Evolutionary conservation across 2,797 vertebrate species (phyloP).

Genomic region (Channa striata): DNA sequence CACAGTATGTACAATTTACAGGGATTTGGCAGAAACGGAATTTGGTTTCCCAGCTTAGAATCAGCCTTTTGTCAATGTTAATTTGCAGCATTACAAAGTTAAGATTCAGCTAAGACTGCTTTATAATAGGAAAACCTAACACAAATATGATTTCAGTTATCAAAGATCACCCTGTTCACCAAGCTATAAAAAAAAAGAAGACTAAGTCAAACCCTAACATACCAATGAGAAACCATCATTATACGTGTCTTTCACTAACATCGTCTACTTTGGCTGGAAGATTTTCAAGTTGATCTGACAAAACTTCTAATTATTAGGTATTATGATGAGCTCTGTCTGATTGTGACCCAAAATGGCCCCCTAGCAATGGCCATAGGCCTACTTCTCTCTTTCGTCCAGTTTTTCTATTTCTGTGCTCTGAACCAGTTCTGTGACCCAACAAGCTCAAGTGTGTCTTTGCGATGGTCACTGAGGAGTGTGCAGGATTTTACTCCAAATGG

Average conservation of each 20-base stretch:
- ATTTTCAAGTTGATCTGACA: not conserved
- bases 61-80: too few species aligned
- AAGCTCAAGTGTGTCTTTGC: slow-evolving; percentile 27
- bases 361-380: slow-evolving; percentile 19
- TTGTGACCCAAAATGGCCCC: slow-evolving; percentile 31
- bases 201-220: not conserved
- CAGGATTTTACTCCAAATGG: not conserved
- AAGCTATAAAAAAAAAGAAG: not conserved
- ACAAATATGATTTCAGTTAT: too few species aligned
- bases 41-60: too few species aligned
- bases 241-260: not conserved
- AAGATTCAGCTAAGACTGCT: too few species aligned
- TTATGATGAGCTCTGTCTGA: not conserved
- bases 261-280: too few species aligned
- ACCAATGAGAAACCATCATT: too few species aligned
- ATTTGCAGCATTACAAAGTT: not conserved
- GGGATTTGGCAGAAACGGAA: too few species aligned
- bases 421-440: slow-evolving; percentile 61
- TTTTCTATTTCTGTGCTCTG: slow-evolving; percentile 52
- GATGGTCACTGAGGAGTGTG: slow-evolving; percentile 21
- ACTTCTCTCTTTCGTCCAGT: slow-evolving; percentile 27
- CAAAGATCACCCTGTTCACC: not conserved
- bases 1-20: too few species aligned
- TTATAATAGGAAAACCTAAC: too few species aligned
- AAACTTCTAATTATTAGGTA: not conserved